Base-by-base conservation (phyloP, 2,888 invertebrate species). In the Syritta pipiens region DNA sequence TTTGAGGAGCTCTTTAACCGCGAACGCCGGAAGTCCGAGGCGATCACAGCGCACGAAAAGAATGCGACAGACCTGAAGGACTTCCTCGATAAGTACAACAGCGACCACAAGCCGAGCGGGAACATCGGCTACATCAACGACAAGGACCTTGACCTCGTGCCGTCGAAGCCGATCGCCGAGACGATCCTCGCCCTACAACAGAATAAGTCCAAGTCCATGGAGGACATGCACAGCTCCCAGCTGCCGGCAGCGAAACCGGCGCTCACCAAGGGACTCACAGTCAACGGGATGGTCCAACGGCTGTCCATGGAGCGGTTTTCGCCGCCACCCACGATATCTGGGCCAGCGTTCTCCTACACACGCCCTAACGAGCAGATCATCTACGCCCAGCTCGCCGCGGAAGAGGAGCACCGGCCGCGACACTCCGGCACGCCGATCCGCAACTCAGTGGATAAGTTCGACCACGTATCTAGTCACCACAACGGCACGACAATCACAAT, bases 331-430 rank as follows among this genome's bases (percentile, higher is more conserved):
- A 91, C 92, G 82, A 94, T 94, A 85, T 91, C 92, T 82, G 94
- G 94, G 85, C 92, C 94, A 85, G 95, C 95, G 24, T 96, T 96
- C 88, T 96, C 95, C 0, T 96, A 96, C 84, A 94, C 93, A 90
- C 90, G 84, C 82, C 90, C 91, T 72, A 90, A 91, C 83, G 90
- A 91, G 84, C 91, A 92, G 81, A 91, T 94, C 19, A 94, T 95
- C 48, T 95, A 95, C 85, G 95, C 95, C 4, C 94, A 95, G 86
- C 93, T 95, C 2, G 91, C 93, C 0, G 89, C 77, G 1, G 81
- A 81, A n/a, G 67, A 74, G 19, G 86, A 79, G 3, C 67, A 30
- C 24, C 7, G 67, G 19, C 67, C 55, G 0, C 30, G 67, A 9
- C 81, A 75, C 7, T 68, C 62, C 26, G 24, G 28, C 5, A 44